These are phyloP conservation scores for Pissodes strobi DNA, from an alignment of 1,140 invertebrate genomes.

Conservation along the genomic window DNA sequence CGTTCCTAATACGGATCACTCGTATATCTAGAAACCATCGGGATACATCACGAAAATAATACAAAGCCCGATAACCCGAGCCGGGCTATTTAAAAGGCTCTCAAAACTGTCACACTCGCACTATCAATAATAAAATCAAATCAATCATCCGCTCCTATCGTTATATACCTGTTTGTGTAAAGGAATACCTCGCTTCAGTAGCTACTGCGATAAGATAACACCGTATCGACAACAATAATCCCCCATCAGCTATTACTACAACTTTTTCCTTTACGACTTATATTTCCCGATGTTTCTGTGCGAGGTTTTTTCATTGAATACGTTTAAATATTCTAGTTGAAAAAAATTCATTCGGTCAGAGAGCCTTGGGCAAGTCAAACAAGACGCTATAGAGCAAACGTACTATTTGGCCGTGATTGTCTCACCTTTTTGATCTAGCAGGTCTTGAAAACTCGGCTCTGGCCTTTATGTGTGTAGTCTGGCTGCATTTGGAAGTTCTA, in stretches of 20 bases:
- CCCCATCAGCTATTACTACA: slow-evolving; percentile 14
- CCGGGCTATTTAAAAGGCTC: slow-evolving; percentile 10
- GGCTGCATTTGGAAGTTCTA: too few relatives aligned
- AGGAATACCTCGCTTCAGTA: slow-evolving; percentile 35
- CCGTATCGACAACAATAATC: slow-evolving; percentile 25
- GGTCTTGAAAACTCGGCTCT: too few relatives aligned
- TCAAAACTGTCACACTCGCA: slow-evolving; percentile 25
- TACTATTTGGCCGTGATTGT: too few relatives aligned
- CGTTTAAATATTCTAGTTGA: neutral
- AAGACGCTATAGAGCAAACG: too few relatives aligned
- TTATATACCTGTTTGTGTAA: slow-evolving; percentile 37
- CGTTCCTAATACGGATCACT: too few relatives aligned
- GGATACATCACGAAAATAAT: too few relatives aligned
- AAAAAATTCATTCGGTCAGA: too few relatives aligned
- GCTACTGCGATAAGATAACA: slow-evolving; percentile 42
- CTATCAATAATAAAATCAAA: slow-evolving; percentile 37
- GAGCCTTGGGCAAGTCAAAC: too few relatives aligned
- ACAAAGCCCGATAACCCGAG: slow-evolving; percentile 10
- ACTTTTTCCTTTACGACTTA: neutral
- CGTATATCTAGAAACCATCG: too few relatives aligned
- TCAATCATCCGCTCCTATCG: slow-evolving; percentile 33
- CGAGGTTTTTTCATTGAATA: neutral
- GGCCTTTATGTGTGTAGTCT: too few relatives aligned
- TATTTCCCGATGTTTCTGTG: slow-evolving; percentile 6
- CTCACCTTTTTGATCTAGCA: too few relatives aligned